Conservation (phyloP, 2,888 invertebrate species). For the Metopia argyrocephala region DNA sequence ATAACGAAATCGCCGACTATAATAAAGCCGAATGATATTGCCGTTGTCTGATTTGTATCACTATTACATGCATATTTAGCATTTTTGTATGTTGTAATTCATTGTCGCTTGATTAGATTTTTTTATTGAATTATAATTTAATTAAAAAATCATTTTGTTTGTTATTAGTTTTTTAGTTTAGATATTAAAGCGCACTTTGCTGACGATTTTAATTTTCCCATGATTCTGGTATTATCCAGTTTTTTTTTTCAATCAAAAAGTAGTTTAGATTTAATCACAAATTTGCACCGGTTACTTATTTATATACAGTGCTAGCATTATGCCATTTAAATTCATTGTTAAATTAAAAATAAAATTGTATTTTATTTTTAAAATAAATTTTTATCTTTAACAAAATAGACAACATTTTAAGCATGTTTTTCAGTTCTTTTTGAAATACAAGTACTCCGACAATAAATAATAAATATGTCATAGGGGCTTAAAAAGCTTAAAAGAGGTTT, state of each 20-base stretch:
- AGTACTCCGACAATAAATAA: neutral
- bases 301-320: neutral
- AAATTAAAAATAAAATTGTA: neutral
- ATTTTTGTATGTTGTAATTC: constrained; percentile 44
- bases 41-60: too few relatives aligned
- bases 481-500: neutral
- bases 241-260: constrained; percentile 31
- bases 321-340: neutral
- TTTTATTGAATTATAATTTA: constrained; percentile 73
- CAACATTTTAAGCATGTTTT: too few relatives aligned
- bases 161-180: constrained; percentile 23
- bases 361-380: neutral
- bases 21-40: too few relatives aligned
- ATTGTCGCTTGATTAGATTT: constrained; percentile 72
- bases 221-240: constrained; percentile 71
- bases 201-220: constrained; percentile 54
- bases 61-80: too few relatives aligned
- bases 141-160: constrained; percentile 66
- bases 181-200: too few relatives aligned
- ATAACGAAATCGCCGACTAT: too few relatives aligned
- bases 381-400: neutral
- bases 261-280: constrained; percentile 6
- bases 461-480: neutral
- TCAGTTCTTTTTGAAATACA: neutral
- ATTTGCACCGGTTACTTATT: neutral